phyloP scores from a whole-genome alignment of 2,113 vertebrate genomes.

The Morone chrysops region DNA sequence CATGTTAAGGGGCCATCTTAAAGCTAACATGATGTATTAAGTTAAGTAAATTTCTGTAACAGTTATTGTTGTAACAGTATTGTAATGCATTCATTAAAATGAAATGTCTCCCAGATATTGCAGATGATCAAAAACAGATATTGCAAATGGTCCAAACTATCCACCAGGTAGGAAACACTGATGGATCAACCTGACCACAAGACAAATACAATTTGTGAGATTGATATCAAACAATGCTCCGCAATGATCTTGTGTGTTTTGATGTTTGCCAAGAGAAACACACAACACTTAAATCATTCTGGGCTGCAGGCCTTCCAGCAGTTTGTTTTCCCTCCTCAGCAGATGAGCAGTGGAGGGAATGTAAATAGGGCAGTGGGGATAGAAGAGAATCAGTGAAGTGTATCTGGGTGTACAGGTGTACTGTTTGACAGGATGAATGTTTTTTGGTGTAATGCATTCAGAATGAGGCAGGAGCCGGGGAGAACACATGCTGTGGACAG shows the following conservation, averaged over 20 bases:
- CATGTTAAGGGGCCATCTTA: no score
- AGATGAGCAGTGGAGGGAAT: conserved; percentile 25
- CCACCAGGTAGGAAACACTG: neutral
- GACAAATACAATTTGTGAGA: neutral
- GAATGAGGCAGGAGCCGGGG: conserved; percentile 37
- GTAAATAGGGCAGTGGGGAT: conserved; percentile 42
- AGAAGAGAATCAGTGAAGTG: conserved; percentile 43
- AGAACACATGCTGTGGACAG: conserved; percentile 39
- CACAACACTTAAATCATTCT: conserved; percentile 11
- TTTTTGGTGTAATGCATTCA: conserved; percentile 46
- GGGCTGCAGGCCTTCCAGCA: conserved; percentile 3
- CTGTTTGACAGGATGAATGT: conserved; percentile 50
- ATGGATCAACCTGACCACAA: neutral
- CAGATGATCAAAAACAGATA: neutral
- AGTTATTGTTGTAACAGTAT: no score
- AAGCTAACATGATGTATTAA: no score
- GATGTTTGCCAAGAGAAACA: conserved; percentile 10
- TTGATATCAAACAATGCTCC: neutral
- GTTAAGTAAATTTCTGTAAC: no score
- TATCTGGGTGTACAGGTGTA: conserved; percentile 58
- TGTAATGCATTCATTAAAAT: neutral
- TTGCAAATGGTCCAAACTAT: neutral
- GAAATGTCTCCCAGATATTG: neutral
- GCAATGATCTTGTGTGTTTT: neutral
- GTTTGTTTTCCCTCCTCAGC: conserved; percentile 9